Percentiles rank a stretch among this genome's conserved stretches.
Evolutionary conservation across 2,888 invertebrate species (phyloP).

Genomic region (Pocota personata): DNA sequence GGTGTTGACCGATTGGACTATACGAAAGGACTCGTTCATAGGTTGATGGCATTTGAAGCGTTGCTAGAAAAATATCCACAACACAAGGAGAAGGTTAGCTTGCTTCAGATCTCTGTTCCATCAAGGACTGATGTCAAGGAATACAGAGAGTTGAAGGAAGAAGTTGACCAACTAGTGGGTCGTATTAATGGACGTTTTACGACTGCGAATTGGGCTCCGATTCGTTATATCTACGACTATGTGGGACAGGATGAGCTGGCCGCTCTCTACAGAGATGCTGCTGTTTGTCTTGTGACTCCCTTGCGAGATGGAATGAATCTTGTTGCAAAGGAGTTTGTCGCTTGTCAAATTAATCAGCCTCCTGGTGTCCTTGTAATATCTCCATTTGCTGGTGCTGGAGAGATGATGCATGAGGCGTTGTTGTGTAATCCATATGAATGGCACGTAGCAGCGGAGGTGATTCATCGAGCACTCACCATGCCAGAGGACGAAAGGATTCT

Average conservation of each 20-base stretch:
- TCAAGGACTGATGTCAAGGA: slow-evolving; percentile 95
- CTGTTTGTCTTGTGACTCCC: slow-evolving; percentile 94
- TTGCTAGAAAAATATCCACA: slow-evolving; percentile 92
- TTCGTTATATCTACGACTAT: slow-evolving; percentile 93
- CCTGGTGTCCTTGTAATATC: slow-evolving; percentile 95
- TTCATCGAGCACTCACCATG: slow-evolving; percentile 94
- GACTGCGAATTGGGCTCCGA: slow-evolving; percentile 96
- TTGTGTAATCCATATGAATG: slow-evolving; percentile 95
- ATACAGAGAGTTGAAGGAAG: slow-evolving; percentile 94
- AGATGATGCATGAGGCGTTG: slow-evolving; percentile 96
- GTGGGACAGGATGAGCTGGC: slow-evolving; percentile 94
- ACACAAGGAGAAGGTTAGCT: slow-evolving; percentile 90
- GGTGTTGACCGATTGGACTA: slow-evolving; percentile 96
- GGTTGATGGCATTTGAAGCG: slow-evolving; percentile 92
- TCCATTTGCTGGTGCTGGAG: slow-evolving; percentile 95
- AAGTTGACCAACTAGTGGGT: slow-evolving; percentile 94
- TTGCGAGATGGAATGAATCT: slow-evolving; percentile 95
- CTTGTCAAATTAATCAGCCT: slow-evolving; percentile 93
- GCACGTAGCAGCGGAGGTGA: slow-evolving; percentile 93
- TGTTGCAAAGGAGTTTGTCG: slow-evolving; percentile 96
- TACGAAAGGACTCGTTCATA: slow-evolving; percentile 94
- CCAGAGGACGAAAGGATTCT: slow-evolving; percentile 93
- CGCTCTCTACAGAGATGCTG: slow-evolving; percentile 93
- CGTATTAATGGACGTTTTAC: slow-evolving; percentile 94
- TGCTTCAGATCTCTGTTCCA: slow-evolving; percentile 94